Conservation (phyloP, 2,888 invertebrate species). For the Carterocephalus palaemon region DNA sequence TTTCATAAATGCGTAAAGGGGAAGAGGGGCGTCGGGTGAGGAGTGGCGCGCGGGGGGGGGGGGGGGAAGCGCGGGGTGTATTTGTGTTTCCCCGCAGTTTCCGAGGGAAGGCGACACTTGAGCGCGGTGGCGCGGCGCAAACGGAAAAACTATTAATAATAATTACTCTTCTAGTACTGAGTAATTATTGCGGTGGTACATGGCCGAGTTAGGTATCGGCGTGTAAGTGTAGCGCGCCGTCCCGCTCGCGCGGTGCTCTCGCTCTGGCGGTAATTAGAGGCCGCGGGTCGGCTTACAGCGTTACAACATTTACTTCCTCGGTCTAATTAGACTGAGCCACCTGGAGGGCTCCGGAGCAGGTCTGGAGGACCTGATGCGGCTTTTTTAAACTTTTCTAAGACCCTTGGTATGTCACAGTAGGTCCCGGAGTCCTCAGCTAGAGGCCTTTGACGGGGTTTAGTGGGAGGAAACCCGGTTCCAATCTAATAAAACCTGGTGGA, state of each 20-base stretch:
- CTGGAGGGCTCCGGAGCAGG: no score
- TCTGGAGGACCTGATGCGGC: no score
- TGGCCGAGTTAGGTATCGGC: conserved; percentile 23
- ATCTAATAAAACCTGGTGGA: no score
- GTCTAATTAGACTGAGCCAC: no score
- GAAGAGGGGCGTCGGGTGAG: conserved; percentile 34
- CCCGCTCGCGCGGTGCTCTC: conserved; percentile 6
- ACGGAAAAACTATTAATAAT: conserved; percentile 68
- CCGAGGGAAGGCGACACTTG: conserved; percentile 57
- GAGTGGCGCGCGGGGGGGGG: conserved; percentile 31
- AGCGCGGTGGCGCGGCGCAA: conserved; percentile 54
- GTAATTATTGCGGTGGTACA: conserved; percentile 39
- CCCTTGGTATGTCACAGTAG: no score
- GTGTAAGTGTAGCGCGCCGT: background rate
- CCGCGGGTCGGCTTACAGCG: no score
- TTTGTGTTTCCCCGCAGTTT: conserved; percentile 65
- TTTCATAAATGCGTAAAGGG: conserved; percentile 65
- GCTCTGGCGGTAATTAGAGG: no score
- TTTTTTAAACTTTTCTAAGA: no score
- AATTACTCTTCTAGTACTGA: conserved; percentile 47
- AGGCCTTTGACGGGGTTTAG: no score
- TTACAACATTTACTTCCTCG: no score
- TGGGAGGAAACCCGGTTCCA: no score
- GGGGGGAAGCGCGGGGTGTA: conserved; percentile 45
- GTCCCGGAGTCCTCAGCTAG: no score